These are phyloP conservation scores for Colletes latitarsis DNA, from an alignment of 1,140 invertebrate species.

Conservation along the genomic window DNA sequence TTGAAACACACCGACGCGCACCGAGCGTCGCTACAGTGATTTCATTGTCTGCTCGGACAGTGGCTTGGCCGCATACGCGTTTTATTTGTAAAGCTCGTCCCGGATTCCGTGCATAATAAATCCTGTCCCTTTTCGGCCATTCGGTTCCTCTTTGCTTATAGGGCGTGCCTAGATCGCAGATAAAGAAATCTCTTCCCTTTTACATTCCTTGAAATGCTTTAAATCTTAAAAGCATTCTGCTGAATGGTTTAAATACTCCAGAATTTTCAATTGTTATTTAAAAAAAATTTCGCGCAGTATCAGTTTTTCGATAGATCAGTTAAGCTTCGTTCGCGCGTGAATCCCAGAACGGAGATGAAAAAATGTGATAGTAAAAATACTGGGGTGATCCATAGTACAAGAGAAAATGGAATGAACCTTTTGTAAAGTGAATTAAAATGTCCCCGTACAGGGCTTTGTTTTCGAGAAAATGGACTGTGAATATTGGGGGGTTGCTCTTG, in stretches of 20 bases:
- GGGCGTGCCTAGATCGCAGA: too few relatives aligned
- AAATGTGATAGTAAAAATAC: not conserved
- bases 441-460: too few relatives aligned
- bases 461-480: too few relatives aligned
- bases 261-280: too few relatives aligned
- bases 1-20: constrained; percentile 34
- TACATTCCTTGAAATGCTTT: too few relatives aligned
- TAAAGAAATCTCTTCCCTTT: too few relatives aligned
- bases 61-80: not conserved
- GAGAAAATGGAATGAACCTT: too few relatives aligned
- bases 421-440: too few relatives aligned
- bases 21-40: not conserved
- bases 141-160: constrained; percentile 28
- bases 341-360: constrained; percentile 21
- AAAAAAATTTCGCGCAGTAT: too few relatives aligned
- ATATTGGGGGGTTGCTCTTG: too few relatives aligned
- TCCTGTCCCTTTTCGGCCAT: constrained; percentile 30
- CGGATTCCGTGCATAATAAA: constrained; percentile 50
- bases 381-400: not conserved
- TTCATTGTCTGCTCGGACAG: constrained; percentile 16
- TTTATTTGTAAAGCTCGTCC: constrained; percentile 11
- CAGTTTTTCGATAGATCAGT: not conserved
- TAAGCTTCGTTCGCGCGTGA: constrained; percentile 40
- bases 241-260: too few relatives aligned
- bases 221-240: too few relatives aligned